Evolutionary conservation across 2,797 vertebrate genomes (phyloP).

Genomic region (Parauchenoglanis punctatus): DNA sequence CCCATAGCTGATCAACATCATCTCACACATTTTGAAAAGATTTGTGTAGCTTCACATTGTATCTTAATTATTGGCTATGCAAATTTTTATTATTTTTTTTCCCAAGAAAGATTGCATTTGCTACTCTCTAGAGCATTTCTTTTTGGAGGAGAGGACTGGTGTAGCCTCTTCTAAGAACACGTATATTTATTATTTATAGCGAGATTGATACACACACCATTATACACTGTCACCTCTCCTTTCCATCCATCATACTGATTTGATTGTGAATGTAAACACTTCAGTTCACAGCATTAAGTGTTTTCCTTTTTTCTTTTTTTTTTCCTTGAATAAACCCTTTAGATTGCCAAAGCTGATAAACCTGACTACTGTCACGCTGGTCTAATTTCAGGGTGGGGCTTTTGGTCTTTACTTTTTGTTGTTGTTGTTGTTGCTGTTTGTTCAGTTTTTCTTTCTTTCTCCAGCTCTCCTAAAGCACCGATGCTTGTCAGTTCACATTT

Average conservation of each 20-base stretch:
- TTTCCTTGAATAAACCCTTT: background rate
- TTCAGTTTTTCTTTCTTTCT: slow-evolving; percentile 27
- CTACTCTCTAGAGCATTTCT: background rate
- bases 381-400: slow-evolving; percentile 53
- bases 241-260: background rate
- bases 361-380: slow-evolving; percentile 37
- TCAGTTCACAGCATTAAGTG: slow-evolving; percentile 7
- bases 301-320: background rate
- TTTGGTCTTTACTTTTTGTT: slow-evolving; percentile 54
- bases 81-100: background rate
- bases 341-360: slow-evolving; percentile 29
- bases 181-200: slow-evolving; percentile 23
- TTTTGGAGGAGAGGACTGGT: slow-evolving; percentile 10
- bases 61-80: background rate
- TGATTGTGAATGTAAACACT: background rate
- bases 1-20: background rate
- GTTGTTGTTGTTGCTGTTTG: slow-evolving; percentile 40
- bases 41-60: no score
- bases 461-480: slow-evolving; percentile 49
- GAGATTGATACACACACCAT: background rate
- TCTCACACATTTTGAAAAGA: background rate
- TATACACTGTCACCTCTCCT: background rate
- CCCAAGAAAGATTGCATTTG: background rate
- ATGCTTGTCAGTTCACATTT: slow-evolving; percentile 56
- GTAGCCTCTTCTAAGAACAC: background rate